Conservation (phyloP, 2,888 invertebrate genomes). For the Griposia aprilina region DNA sequence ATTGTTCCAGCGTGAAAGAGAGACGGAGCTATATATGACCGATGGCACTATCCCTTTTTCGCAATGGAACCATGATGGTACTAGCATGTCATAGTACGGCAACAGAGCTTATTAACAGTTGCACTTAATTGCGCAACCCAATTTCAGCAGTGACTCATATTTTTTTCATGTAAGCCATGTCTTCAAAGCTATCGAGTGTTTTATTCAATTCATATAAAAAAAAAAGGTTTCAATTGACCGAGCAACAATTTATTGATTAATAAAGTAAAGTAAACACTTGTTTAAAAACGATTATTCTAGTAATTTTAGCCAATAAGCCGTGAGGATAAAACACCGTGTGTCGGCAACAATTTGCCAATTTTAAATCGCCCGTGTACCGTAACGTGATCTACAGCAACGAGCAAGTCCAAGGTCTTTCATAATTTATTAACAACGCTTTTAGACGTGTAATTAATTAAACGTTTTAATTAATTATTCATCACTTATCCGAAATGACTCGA, state of each 20-base stretch:
- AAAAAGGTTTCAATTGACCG: neutral
- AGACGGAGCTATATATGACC: no score
- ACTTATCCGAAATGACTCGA: conserved; percentile 59
- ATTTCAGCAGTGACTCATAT: neutral
- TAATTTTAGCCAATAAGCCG: neutral
- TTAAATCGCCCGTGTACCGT: conserved; percentile 22
- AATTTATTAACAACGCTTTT: conserved; percentile 66
- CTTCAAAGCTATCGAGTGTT: neutral
- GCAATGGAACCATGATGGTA: no score
- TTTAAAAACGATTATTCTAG: neutral
- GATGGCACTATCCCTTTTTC: no score
- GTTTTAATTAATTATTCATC: conserved; percentile 65
- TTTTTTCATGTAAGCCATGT: neutral
- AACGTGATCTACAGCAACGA: conserved; percentile 15
- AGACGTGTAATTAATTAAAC: conserved; percentile 61
- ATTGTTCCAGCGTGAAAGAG: no score
- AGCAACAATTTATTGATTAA: no score
- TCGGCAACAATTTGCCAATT: conserved; percentile 3
- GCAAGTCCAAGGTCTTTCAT: conserved; percentile 56
- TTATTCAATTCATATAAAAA: neutral
- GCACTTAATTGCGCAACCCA: neutral
- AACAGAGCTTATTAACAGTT: neutral
- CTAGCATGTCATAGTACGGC: no score
- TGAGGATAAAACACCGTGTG: neutral
- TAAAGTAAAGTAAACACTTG: neutral